Evolutionary conservation across 1,140 invertebrate species (phyloP), one percentile per base, ranked within the genome.

Genomic region (Rhysida immarginata): DNA sequence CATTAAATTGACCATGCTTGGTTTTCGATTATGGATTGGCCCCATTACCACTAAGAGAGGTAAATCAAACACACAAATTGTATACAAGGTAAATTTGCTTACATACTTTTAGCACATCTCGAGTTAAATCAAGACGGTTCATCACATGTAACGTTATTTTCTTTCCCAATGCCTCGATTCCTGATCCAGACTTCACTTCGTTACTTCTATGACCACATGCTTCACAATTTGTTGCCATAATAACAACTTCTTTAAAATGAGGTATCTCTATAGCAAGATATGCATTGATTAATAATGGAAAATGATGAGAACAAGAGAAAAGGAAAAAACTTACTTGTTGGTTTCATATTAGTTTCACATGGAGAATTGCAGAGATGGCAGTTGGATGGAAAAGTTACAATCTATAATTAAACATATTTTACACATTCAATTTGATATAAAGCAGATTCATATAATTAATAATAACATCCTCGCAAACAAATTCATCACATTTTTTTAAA

Each of bases 221-320:
- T 18, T 96, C 92, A 70, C 96, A 99, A 1, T 71, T 77, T 0
- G 89, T 95, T 1, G 93, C 91, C 95, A 99, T 99, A 46, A 99
- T 93, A 0, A 99, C 80, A 2, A 92, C 89, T 72, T 97, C 88
- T 71, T 98, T 96, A 68, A 98, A 98, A 70, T 93, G 83, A 2
- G 94, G 94, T 66, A 98, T 96, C 54, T 87, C 83, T 87, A 8
- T n/a, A n/a, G n/a, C n/a, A n/a, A n/a, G n/a, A n/a, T n/a, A n/a
- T n/a, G n/a, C n/a, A n/a, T n/a, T n/a, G n/a, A n/a, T n/a, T n/a
- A n/a, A n/a, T n/a, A n/a, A n/a, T n/a, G n/a, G n/a, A n/a, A n/a
- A n/a, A n/a, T n/a, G n/a, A n/a, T n/a, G n/a, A n/a, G n/a, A n/a
- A n/a, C n/a, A n/a, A n/a, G n/a, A n/a, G n/a, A n/a, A n/a, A n/a